These are phyloP conservation scores for Podocnemis expansa DNA, from an alignment of 2,113 vertebrate genomes.

Conservation along the genomic window DNA sequence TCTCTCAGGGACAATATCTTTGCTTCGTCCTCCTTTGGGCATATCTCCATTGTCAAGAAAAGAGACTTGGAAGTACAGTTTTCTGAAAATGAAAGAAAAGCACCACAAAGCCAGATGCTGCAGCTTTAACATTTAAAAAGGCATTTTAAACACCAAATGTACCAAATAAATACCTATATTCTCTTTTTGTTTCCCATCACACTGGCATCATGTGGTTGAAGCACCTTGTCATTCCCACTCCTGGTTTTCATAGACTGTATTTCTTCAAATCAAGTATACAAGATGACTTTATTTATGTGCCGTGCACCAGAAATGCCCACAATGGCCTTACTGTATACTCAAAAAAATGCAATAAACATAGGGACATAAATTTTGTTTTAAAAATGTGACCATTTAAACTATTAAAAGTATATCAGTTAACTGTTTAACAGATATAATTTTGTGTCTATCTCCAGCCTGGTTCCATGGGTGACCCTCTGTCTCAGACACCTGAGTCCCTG, in stretches of 20 bases:
- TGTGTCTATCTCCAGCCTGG: too few species aligned
- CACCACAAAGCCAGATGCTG: slow-evolving; percentile 59
- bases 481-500: too few species aligned
- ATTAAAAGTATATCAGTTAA: too few species aligned
- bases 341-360: slow-evolving; percentile 53
- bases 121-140: slow-evolving; percentile 56
- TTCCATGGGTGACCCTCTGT: too few species aligned
- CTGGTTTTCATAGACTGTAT: slow-evolving; percentile 54
- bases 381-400: too few species aligned
- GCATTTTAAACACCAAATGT: slow-evolving; percentile 68
- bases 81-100: slow-evolving; percentile 65
- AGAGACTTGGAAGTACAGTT: slow-evolving; percentile 47
- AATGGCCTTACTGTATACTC: slow-evolving; percentile 42
- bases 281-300: slow-evolving; percentile 32
- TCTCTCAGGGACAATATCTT: not conserved
- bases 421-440: too few species aligned
- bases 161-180: slow-evolving; percentile 48
- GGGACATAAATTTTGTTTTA: too few species aligned
- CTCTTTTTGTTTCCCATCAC: slow-evolving; percentile 19
- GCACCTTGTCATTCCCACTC: slow-evolving; percentile 57
- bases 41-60: slow-evolving; percentile 25
- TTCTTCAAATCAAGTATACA: slow-evolving; percentile 66
- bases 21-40: not conserved
- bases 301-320: slow-evolving; percentile 41
- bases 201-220: slow-evolving; percentile 58